A percentile compares a stretch with the other conserved stretches of the same genome.
phyloP scores from a whole-genome alignment of 2,113 vertebrate genomes.

The Ptychochromis oligacanthus region DNA sequence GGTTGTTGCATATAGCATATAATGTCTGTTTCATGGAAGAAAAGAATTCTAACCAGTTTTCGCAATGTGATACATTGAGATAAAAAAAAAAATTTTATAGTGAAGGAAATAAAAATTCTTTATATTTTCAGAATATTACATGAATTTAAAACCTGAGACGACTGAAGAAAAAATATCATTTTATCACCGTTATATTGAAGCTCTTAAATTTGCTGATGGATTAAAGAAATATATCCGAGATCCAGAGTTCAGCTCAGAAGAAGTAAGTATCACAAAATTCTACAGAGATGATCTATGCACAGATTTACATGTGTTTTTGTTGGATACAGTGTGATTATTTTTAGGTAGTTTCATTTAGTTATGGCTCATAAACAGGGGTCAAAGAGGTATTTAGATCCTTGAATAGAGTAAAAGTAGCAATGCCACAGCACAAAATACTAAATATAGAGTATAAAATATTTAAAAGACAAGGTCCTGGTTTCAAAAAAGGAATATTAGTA shows the following conservation, averaged over 20 bases:
- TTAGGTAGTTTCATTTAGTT: neutral
- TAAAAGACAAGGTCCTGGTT: too few relatives aligned
- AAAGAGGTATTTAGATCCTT: too few relatives aligned
- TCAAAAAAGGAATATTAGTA: too few relatives aligned
- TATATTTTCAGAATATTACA: conserved; percentile 78
- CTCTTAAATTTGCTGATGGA: conserved; percentile 85
- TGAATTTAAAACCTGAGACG: conserved; percentile 59
- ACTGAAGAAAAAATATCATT: conserved; percentile 60
- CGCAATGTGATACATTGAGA: neutral
- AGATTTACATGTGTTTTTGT: neutral
- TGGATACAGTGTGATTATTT: neutral
- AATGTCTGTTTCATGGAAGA: neutral
- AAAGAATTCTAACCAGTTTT: neutral
- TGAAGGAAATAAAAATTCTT: neutral
- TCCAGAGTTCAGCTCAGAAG: conserved; percentile 48
- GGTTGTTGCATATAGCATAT: neutral
- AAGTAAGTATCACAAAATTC: conserved; percentile 45
- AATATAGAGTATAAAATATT: too few relatives aligned
- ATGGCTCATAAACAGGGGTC: too few relatives aligned
- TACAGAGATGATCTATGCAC: neutral
- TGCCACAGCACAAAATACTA: too few relatives aligned
- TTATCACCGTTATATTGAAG: conserved; percentile 85
- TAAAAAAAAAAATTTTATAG: accelerated
- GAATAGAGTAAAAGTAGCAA: too few relatives aligned
- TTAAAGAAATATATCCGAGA: conserved; percentile 75